A percentile compares a stretch with the other conserved stretches of the same genome.
Conservation (phyloP, 2,113 vertebrate genomes). For the Ardeotis arabs region DNA sequence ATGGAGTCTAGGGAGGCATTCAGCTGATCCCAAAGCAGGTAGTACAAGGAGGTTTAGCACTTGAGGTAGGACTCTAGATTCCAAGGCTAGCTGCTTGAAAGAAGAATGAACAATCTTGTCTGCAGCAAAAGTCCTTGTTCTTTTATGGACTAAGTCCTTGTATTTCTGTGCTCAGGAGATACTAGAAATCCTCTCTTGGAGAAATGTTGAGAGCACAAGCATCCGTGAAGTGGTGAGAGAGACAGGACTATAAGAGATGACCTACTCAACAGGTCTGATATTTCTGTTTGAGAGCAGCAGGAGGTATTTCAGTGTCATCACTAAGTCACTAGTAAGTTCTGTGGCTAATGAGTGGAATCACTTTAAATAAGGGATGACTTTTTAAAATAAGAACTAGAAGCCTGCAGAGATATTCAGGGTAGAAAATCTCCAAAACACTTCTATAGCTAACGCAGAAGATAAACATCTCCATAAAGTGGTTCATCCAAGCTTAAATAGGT, state of each 20-base stretch:
- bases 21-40: neutral
- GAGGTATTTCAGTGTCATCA: neutral
- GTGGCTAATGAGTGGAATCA: neutral
- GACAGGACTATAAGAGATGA: rapidly evolving
- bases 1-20: neutral
- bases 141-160: neutral
- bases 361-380: neutral
- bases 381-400: neutral
- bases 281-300: neutral
- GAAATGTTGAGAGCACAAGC: neutral
- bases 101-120: neutral
- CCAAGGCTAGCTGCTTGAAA: neutral
- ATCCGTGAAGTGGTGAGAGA: neutral
- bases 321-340: neutral
- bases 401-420: neutral
- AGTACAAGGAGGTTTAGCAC: neutral
- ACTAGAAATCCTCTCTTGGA: neutral
- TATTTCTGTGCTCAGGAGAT: neutral
- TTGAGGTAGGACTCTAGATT: neutral
- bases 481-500: neutral
- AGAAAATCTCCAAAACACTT: neutral
- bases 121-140: neutral
- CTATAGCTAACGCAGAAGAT: neutral
- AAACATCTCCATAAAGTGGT: neutral
- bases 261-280: neutral